Base-by-base conservation (phyloP, 2,888 invertebrate genomes). In the Sesia apiformis region DNA sequence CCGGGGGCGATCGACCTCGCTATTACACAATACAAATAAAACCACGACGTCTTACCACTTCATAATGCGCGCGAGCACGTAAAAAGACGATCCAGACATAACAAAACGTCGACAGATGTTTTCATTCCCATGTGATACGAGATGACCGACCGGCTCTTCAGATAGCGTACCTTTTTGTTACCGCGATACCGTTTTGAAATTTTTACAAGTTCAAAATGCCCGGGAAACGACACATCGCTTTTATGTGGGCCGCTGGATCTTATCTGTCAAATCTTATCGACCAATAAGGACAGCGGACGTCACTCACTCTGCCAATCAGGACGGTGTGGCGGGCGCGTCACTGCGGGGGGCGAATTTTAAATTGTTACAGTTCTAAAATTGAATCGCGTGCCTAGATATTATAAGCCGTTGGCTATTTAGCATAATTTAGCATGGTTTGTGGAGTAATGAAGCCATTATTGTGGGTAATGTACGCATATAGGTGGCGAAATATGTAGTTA, bases 211-310 rank as follows among this genome's bases (percentile, higher is more conserved):
- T 70, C 67, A 73, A 80, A 78, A 81, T 70, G 72, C 69, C 76
- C 71, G 71, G 73, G 76, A 74, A 77, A 75, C 72, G 84, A 84
- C 80, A 81, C 73, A 79, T 81, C 76, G 70, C 84, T 88, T 84
- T 86, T 78, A 87, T 79, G 78, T 81, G 76, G 69, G 74, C 81
- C 84, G 84, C 81, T 71, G 74, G 67, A 65, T 72, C 73, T 85
- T 87, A 87, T 86, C 87, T 76, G 81, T 83, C 81, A 81, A 77
- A 88, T 89, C 88, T 88, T 82, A 88, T 89, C 88, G 81, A 79
- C 85, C 86, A 82, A 85, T 86, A 85, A 80, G 87, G 87, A 86
- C 84, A 76, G 87, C 79, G 74, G 70, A 84, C 87, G 89, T 89
- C 88, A 88, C 85, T 88, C 89, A 84, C 74, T 79, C 81, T 83